Conservation (phyloP, 2,797 vertebrate species). For the Urosaurus nigricauda region DNA sequence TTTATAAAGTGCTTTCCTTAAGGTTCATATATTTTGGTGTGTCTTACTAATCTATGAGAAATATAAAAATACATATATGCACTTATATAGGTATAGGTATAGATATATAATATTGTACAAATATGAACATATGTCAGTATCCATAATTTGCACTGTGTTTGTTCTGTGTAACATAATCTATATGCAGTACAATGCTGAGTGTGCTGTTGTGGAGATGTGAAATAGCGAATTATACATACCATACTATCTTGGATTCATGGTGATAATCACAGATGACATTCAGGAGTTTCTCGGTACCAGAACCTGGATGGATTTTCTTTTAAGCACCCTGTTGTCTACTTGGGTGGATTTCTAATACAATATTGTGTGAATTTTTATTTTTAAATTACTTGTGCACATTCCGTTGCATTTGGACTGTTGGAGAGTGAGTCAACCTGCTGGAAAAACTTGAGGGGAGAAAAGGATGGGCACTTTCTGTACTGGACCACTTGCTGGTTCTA, state of each 20-base stretch:
- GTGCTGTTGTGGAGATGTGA: conserved; percentile 55
- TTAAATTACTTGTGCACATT: conserved; percentile 46
- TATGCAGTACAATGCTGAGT: conserved; percentile 64
- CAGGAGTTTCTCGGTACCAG: conserved; percentile 57
- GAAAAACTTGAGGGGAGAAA: conserved; percentile 32
- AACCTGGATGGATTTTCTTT: conserved; percentile 30
- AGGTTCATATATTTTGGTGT: conserved; percentile 66
- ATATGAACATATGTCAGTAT: conserved; percentile 60
- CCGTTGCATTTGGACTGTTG: conserved; percentile 22
- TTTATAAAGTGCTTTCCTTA: conserved; percentile 74
- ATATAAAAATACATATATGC: neutral
- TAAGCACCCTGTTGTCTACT: conserved; percentile 38
- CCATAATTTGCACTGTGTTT: conserved; percentile 68
- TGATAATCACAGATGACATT: conserved; percentile 41
- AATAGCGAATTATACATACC: conserved; percentile 5
- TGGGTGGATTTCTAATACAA: conserved; percentile 56
- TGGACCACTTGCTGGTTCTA: conserved; percentile 3
- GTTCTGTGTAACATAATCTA: conserved; percentile 73
- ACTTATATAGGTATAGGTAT: neutral
- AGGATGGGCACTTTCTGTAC: neutral
- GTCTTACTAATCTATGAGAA: conserved; percentile 67
- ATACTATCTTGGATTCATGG: conserved; percentile 47
- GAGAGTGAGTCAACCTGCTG: conserved; percentile 31
- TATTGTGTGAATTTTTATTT: conserved; percentile 51
- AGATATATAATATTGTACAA: conserved; percentile 71